Evolutionary conservation across 30 jellyfish, hydroid and myxozoan species (phyloP).

Genomic region (Hydra vulgaris): DNA sequence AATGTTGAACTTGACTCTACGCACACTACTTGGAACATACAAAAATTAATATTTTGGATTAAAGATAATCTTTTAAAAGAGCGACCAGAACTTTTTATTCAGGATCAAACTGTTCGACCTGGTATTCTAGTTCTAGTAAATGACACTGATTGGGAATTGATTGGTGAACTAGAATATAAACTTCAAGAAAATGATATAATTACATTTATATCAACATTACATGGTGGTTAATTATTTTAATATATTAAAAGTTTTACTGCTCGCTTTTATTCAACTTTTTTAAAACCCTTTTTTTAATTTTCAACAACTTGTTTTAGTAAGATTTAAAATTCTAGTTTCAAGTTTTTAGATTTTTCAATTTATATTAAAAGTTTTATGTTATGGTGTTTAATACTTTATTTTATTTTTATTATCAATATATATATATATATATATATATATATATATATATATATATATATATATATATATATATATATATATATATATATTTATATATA

Average conservation of each 20-base stretch:
- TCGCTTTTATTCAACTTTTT: no score
- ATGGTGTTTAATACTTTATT: no score
- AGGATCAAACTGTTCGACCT: slow-evolving; percentile 92
- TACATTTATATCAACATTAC: slow-evolving; percentile 80
- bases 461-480: no score
- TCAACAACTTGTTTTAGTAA: no score
- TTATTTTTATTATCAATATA: no score
- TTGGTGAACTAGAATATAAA: slow-evolving; percentile 72
- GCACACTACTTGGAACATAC: slow-evolving; percentile 32
- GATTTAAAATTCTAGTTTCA: no score
- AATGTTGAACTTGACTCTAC: slow-evolving; percentile 26
- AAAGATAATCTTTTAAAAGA: slow-evolving; percentile 78
- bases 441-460: no score
- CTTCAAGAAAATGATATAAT: slow-evolving; percentile 54
- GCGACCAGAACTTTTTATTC: slow-evolving; percentile 83
- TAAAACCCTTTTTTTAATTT: no score
- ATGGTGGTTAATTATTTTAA: slow-evolving; percentile 66
- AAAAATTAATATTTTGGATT: slow-evolving; percentile 61
- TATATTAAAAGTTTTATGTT: no score
- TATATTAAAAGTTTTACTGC: not conserved
- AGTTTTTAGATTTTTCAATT: no score
- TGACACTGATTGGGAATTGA: slow-evolving; percentile 95
- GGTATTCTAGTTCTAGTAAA: slow-evolving; percentile 82
- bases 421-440: no score
- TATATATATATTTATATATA: no score